Conservation (phyloP, 2,888 invertebrate species). For the Limnephilus marmoratus region DNA sequence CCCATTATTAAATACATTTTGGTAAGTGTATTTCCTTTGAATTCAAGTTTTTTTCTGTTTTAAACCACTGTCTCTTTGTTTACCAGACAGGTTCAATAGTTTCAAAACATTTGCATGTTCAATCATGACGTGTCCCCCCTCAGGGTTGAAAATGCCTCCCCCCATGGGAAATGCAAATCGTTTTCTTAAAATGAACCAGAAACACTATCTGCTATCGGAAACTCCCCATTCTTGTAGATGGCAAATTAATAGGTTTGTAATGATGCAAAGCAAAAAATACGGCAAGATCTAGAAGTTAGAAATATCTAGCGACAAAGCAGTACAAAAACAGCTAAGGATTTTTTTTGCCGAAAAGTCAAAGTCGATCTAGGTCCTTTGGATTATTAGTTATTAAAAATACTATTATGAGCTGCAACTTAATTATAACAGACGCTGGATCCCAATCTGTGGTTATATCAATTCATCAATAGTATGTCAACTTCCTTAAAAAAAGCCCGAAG, state of each 20-base stretch:
- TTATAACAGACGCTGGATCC: neutral
- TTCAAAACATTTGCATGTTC: neutral
- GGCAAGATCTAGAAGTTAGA: neutral
- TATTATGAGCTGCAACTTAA: neutral
- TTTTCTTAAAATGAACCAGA: neutral
- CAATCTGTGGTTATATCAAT: neutral
- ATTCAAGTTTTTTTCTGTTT: neutral
- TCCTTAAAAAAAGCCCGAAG: neutral
- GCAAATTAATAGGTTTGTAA: neutral
- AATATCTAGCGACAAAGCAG: neutral
- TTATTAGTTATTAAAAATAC: neutral
- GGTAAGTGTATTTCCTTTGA: neutral
- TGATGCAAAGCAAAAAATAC: neutral
- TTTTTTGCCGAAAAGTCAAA: neutral
- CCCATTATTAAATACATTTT: neutral
- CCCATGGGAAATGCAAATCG: neutral
- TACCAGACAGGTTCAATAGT: neutral
- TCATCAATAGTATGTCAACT: neutral
- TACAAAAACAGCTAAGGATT: neutral
- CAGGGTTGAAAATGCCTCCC: neutral
- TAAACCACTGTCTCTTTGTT: neutral
- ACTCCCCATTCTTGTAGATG: neutral
- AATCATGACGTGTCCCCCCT: neutral
- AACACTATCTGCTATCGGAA: neutral
- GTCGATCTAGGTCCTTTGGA: neutral